phyloP scores from a whole-genome alignment of 2,113 vertebrate species.

The Anguilla rostrata region DNA sequence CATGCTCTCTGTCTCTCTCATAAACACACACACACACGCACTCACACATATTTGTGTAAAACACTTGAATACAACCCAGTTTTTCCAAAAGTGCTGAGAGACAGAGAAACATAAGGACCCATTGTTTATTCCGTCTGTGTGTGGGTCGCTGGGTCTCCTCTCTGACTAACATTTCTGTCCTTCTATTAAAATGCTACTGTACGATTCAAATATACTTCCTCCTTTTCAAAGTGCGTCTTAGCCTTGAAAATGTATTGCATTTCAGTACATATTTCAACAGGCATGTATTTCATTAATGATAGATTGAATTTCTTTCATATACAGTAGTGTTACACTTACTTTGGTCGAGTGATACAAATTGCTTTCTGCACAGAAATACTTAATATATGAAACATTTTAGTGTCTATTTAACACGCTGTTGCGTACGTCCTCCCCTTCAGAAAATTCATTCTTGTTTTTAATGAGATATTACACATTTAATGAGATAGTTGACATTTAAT shows the following conservation, averaged over 20 bases:
- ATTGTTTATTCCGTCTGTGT: background rate
- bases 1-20: constrained; percentile 27
- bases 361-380: background rate
- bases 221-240: background rate
- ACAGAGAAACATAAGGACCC: background rate
- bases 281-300: background rate
- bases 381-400: background rate
- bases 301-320: background rate
- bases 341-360: background rate
- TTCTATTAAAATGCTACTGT: background rate
- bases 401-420: background rate
- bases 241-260: background rate
- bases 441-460: background rate
- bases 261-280: background rate
- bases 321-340: background rate
- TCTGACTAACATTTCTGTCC: background rate
- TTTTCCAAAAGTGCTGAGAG: background rate
- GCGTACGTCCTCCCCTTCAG: background rate
- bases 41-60: constrained; percentile 34
- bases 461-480: too few species aligned
- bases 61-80: constrained; percentile 37
- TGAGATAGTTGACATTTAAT: background rate
- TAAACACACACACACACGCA: constrained; percentile 35
- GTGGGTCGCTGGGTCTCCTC: background rate
- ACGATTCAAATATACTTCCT: background rate